Percentiles rank a stretch among this genome's conserved stretches.
These are phyloP conservation scores for Hydractinia echinata DNA, from an alignment of 30 jellyfish, hydroid and myxozoan species.

Conservation along the genomic window DNA sequence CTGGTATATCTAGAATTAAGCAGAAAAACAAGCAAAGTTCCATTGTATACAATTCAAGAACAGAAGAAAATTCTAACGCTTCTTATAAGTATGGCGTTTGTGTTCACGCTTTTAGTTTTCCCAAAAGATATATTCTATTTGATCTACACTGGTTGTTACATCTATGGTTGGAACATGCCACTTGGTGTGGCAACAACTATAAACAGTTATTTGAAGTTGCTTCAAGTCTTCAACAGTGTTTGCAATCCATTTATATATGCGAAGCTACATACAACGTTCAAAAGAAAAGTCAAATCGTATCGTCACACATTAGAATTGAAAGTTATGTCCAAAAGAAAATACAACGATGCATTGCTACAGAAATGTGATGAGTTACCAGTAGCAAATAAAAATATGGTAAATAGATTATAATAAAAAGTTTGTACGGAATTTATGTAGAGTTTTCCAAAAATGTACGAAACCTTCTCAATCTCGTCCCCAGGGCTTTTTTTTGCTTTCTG, in stretches of 20 bases:
- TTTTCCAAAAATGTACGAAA: too few species aligned
- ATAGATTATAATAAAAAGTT: too few species aligned
- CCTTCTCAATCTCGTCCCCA: too few species aligned
- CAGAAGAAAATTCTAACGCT: not conserved
- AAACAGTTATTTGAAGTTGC: not conserved
- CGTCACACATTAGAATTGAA: too few species aligned
- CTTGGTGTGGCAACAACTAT: not conserved
- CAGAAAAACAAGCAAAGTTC: not conserved
- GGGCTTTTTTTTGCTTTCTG: too few species aligned
- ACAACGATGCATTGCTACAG: too few species aligned
- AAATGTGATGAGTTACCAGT: too few species aligned
- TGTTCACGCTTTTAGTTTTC: not conserved
- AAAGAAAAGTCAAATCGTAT: not conserved
- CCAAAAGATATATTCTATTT: slow-evolving; percentile 3
- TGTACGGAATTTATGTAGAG: too few species aligned
- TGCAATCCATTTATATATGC: slow-evolving; percentile 10
- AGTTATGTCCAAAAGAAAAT: too few species aligned
- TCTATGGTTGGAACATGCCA: too few species aligned
- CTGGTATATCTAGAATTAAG: not conserved
- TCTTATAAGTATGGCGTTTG: not conserved
- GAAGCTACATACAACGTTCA: not conserved
- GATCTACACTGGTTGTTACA: not conserved
- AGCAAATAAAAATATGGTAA: too few species aligned
- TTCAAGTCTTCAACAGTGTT: slow-evolving; percentile 5
- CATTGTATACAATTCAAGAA: not conserved